A percentile compares a stretch with the other conserved stretches of the same genome.
phyloP scores from a whole-genome alignment of 2,797 vertebrate species.

The Malurus splendens region DNA sequence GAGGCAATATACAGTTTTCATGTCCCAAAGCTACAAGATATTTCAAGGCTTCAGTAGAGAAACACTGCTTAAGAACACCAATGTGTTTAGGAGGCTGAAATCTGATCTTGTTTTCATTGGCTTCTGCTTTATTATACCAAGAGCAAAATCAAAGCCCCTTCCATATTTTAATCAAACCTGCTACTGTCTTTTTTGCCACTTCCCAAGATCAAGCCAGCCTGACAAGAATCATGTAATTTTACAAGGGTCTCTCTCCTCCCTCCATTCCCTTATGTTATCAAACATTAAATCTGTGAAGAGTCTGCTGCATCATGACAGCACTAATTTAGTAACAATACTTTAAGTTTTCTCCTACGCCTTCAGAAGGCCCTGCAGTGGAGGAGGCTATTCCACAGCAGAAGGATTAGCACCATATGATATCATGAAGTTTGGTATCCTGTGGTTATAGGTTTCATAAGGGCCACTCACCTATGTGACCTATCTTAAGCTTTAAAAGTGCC shows the following conservation, averaged over 20 bases:
- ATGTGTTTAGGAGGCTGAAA: neutral
- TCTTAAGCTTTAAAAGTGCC: neutral
- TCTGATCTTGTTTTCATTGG: neutral
- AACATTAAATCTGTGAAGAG: neutral
- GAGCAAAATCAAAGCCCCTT: neutral
- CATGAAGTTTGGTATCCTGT: neutral
- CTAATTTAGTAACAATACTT: neutral
- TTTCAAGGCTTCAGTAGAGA: neutral
- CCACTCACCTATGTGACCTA: neutral
- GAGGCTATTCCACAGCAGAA: neutral
- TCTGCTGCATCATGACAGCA: neutral
- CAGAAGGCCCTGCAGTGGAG: neutral
- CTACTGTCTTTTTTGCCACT: neutral
- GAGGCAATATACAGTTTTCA: neutral
- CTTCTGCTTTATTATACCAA: neutral
- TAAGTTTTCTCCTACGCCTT: neutral
- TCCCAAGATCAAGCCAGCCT: neutral
- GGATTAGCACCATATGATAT: neutral
- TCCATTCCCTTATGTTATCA: neutral
- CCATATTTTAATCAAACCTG: neutral
- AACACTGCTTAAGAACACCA: neutral
- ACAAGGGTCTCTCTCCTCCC: neutral
- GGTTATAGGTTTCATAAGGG: neutral
- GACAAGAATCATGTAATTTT: neutral
- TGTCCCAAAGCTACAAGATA: neutral